A percentile compares a stretch with the other conserved stretches of the same genome.
These are phyloP conservation scores for Caenorhabditis tropicalis DNA, from an alignment of 1,140 invertebrate species.

Conservation along the genomic window DNA sequence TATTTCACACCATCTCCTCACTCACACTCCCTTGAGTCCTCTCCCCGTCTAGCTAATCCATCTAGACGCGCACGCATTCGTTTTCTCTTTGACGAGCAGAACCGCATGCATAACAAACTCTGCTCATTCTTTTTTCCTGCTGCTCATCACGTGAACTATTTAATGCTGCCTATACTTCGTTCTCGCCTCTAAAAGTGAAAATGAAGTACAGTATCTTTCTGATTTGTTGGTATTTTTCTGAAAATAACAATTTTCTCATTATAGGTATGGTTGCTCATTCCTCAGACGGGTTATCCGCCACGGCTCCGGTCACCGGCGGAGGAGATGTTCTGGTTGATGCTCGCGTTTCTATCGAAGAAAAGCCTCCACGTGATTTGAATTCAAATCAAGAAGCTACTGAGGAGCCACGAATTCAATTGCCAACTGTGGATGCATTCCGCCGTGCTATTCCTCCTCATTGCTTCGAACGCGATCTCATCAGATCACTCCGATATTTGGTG, in stretches of 20 bases:
- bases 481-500: slow-evolving; percentile 71
- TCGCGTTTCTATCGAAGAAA: background rate
- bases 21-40: background rate
- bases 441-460: slow-evolving; percentile 69
- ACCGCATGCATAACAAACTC: slow-evolving; percentile 30
- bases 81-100: background rate
- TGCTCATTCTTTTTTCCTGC: background rate
- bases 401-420: slow-evolving; percentile 42
- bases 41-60: background rate
- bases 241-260: background rate
- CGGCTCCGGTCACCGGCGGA: slow-evolving; percentile 38
- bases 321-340: slow-evolving; percentile 39
- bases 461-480: slow-evolving; percentile 67
- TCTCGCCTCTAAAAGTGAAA: background rate
- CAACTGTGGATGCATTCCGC: slow-evolving; percentile 58
- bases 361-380: background rate
- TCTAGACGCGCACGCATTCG: slow-evolving; percentile 1
- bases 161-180: background rate
- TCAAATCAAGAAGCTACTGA: background rate
- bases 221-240: too few relatives aligned
- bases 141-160: slow-evolving; percentile 1
- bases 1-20: background rate
- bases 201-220: too few relatives aligned
- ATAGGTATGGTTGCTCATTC: slow-evolving; percentile 30
- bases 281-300: slow-evolving; percentile 39